Base-by-base conservation (phyloP, 2,888 invertebrate genomes). In the Hesperia comma region DNA sequence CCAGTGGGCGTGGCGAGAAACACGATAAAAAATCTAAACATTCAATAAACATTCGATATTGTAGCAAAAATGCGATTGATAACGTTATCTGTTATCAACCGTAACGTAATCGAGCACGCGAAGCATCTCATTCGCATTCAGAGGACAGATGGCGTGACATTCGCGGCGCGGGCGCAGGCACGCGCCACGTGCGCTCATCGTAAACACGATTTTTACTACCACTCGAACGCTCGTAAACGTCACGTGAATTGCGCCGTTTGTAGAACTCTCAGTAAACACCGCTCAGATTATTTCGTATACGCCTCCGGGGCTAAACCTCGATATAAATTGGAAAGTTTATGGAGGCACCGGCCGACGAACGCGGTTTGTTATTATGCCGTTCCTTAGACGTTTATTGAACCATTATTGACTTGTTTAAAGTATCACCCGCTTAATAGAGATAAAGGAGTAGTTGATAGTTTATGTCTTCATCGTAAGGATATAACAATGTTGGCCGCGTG, bases 381-480 rank as follows among this genome's bases (percentile, higher is more conserved):
- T 88, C 88, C 86, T 85, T 84, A 79, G 91, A 92, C 92, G 82
- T 91, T 92, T 92, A 92, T 92, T 90, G 92, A 85, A 89, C 86
- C 87, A 87, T 91, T 92, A 92, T 92, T 90, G 92, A 89, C 88
- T 89, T 88, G 91, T 91, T 90, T 90, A 91, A 91, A 88, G 88
- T 90, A 91, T 91, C 86, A 88, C 84, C 84, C 83, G 85, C 82
- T 90, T 91, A 90, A 90, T 91, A 88, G 86, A 89, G 90, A 91
- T 91, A 91, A 90, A 91, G 88, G 86, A 88, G 85, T 82, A 77
- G 82, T 79, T 82, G 81, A 84, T 89, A 84, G 83, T 89, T 92
- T 90, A 92, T 88, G 83, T 80, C 87, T 91, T 90, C 81, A 90
- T 90, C 84, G 83, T 78, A 80, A 79, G 82, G 79, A 80, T 81